Evolutionary conservation across 2,113 vertebrate genomes (phyloP).

Genomic region (Onychostoma macrolepis): DNA sequence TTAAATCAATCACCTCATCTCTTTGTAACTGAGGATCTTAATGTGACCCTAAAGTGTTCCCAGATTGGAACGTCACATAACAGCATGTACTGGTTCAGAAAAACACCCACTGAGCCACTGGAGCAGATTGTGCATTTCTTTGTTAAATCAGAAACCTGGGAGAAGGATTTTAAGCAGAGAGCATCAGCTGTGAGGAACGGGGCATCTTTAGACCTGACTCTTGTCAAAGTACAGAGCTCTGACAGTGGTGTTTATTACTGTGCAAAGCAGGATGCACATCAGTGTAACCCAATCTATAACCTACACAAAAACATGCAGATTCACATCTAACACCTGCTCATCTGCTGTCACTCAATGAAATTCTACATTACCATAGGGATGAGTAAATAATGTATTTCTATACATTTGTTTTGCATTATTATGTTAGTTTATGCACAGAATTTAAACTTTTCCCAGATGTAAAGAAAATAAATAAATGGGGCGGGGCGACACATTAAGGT

Average conservation of each 20-base stretch:
- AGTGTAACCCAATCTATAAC: background rate
- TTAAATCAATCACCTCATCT: slow-evolving; percentile 51
- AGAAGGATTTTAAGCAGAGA: slow-evolving; percentile 29
- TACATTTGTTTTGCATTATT: background rate
- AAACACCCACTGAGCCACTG: slow-evolving; percentile 29
- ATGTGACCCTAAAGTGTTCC: slow-evolving; percentile 54
- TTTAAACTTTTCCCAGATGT: background rate
- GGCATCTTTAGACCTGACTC: slow-evolving; percentile 14
- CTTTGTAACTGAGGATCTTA: slow-evolving; percentile 35
- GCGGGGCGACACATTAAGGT: no score
- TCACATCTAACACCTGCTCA: slow-evolving; percentile 17
- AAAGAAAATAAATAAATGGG: background rate
- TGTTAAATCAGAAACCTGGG: background rate
- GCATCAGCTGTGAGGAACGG: slow-evolving; percentile 28
- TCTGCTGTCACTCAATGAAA: no score
- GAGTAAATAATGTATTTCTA: background rate
- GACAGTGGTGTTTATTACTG: slow-evolving; percentile 58
- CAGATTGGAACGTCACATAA: slow-evolving; percentile 52
- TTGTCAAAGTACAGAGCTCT: slow-evolving; percentile 2
- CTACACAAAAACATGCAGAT: slow-evolving; percentile 46
- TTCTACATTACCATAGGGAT: background rate
- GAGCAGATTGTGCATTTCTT: slow-evolving; percentile 43
- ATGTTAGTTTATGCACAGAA: background rate
- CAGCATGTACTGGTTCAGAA: slow-evolving; percentile 59
- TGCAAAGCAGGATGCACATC: slow-evolving; percentile 59